phyloP scores from a whole-genome alignment of 2,888 invertebrate species.

The Apodemia zela region DNA sequence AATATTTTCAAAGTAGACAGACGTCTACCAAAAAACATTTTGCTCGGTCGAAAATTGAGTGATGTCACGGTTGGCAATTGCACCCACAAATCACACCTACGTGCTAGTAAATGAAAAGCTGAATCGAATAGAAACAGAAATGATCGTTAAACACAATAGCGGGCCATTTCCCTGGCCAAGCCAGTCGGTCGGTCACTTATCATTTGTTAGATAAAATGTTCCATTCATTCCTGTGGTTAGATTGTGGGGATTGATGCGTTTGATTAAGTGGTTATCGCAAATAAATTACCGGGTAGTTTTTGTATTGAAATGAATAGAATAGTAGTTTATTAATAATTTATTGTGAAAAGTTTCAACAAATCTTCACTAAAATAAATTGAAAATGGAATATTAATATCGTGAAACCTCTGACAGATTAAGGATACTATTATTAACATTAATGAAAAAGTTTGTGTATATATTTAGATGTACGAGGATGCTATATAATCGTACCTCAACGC shows the following conservation, averaged over 20 bases:
- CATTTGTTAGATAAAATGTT: constrained; percentile 26
- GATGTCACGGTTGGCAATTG: background rate
- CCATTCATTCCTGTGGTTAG: constrained; percentile 23
- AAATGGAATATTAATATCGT: too few relatives aligned
- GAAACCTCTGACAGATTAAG: too few relatives aligned
- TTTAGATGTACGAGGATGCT: too few relatives aligned
- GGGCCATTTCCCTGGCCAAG: constrained; percentile 28
- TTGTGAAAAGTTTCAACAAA: too few relatives aligned
- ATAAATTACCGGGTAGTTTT: background rate
- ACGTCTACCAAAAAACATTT: background rate
- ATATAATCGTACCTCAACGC: too few relatives aligned
- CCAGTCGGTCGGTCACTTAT: constrained; percentile 24
- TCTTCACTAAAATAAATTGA: too few relatives aligned
- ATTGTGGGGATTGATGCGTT: background rate
- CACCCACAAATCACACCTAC: background rate
- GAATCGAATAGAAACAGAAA: constrained; percentile 35
- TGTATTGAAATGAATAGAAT: background rate
- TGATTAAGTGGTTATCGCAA: background rate
- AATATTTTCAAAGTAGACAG: too few relatives aligned
- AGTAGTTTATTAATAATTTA: too few relatives aligned
- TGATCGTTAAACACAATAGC: constrained; percentile 40
- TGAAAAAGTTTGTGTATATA: too few relatives aligned
- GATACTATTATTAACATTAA: too few relatives aligned
- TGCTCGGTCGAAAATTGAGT: background rate
- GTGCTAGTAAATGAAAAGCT: constrained; percentile 31